Evolutionary conservation across 2,797 vertebrate species (phyloP).

Genomic region (Hirundo rustica): DNA sequence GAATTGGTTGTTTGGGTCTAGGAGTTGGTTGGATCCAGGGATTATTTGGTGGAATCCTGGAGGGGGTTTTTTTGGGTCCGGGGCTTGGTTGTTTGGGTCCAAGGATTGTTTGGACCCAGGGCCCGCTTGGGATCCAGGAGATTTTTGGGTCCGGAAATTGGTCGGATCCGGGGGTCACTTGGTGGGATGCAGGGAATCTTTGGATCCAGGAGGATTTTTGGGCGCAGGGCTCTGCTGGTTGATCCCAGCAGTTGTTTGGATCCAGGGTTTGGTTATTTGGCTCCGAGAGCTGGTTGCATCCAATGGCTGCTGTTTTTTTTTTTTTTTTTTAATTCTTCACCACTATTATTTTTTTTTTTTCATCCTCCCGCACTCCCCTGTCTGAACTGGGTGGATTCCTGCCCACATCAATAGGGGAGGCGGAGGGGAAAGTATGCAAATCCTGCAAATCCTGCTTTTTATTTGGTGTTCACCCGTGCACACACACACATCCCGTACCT

Average conservation of each 20-base stretch:
- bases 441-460: neutral
- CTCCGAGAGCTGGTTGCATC: neutral
- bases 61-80: too few relatives aligned
- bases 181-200: neutral
- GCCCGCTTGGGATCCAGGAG: neutral
- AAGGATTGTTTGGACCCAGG: neutral
- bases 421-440: neutral
- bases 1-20: neutral
- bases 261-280: neutral
- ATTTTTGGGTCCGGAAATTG: neutral
- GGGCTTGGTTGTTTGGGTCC: neutral
- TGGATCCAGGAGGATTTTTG: neutral
- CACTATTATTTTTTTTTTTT: neutral
- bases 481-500: neutral
- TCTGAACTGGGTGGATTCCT: neutral
- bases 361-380: neutral
- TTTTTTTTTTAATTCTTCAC: neutral
- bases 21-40: too few relatives aligned
- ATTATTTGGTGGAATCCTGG: neutral
- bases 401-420: neutral
- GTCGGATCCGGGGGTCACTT: neutral
- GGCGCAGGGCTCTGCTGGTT: neutral
- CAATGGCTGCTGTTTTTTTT: neutral
- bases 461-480: rapidly evolving
- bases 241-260: neutral